phyloP scores from a whole-genome alignment of 2,113 vertebrate genomes.

The Lota lota region DNA sequence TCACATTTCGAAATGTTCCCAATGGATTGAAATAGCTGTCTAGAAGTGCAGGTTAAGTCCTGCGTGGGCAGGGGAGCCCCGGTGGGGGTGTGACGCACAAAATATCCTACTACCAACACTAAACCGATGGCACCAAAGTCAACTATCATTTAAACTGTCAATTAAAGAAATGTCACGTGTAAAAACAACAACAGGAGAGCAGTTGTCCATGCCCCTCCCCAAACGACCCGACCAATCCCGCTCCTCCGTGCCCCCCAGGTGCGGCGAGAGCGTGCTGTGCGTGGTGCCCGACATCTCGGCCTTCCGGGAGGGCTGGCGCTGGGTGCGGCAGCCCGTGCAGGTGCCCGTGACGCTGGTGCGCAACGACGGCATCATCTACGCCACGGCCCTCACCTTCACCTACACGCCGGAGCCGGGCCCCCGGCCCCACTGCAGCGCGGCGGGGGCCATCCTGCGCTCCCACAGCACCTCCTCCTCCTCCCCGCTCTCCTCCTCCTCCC shows the following conservation, averaged over 20 bases:
- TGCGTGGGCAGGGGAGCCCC: too few relatives aligned
- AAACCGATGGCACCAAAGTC: too few relatives aligned
- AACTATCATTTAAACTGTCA: too few relatives aligned
- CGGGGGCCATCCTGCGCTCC: conserved; percentile 90
- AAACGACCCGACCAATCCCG: background rate
- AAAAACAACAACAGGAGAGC: background rate
- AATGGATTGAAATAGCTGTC: too few relatives aligned
- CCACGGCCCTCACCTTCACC: conserved; percentile 96
- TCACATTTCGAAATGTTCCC: too few relatives aligned
- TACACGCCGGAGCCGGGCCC: conserved; percentile 97
- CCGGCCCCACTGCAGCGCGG: conserved; percentile 91
- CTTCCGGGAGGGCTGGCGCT: conserved; percentile 96
- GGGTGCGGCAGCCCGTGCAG: conserved; percentile 95
- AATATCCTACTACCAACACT: too few relatives aligned
- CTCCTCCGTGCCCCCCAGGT: conserved; percentile 64
- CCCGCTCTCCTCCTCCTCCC: conserved; percentile 70
- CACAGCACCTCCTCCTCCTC: conserved; percentile 84
- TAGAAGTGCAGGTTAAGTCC: too few relatives aligned
- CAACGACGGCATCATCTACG: conserved; percentile 94
- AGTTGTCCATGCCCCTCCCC: background rate
- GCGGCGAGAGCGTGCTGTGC: conserved; percentile 93
- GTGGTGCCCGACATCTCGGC: conserved; percentile 97
- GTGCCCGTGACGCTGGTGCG: conserved; percentile 96
- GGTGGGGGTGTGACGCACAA: too few relatives aligned
- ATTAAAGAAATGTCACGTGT: too few relatives aligned